A percentile compares a stretch with the other conserved stretches of the same genome.
These are phyloP conservation scores for Orchestes rusci DNA, from an alignment of 2,888 invertebrate genomes.

Conservation along the genomic window DNA sequence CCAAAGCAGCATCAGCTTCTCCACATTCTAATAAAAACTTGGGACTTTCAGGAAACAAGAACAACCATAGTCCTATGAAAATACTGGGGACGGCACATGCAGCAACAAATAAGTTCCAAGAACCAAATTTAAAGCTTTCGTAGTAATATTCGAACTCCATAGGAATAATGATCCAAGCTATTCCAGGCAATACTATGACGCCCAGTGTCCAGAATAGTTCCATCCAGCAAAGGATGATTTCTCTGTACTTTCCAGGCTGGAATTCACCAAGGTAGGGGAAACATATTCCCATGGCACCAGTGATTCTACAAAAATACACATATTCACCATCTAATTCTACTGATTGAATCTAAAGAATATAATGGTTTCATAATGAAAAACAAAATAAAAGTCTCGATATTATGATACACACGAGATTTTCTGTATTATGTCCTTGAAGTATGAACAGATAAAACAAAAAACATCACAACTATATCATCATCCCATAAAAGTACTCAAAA, in stretches of 20 bases:
- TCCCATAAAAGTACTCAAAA: too few relatives aligned
- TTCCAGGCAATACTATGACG: conserved; percentile 64
- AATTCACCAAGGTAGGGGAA: conserved; percentile 79
- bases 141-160: conserved; percentile 55
- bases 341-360: too few relatives aligned
- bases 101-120: conserved; percentile 76
- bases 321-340: too few relatives aligned
- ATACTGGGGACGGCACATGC: conserved; percentile 67
- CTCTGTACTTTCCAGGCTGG: conserved; percentile 70
- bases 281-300: conserved; percentile 76
- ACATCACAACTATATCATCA: too few relatives aligned
- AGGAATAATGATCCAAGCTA: conserved; percentile 74
- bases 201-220: conserved; percentile 80
- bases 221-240: conserved; percentile 78
- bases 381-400: too few relatives aligned
- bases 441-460: too few relatives aligned
- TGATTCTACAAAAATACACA: conserved; percentile 51
- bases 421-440: too few relatives aligned
- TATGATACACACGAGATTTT: too few relatives aligned
- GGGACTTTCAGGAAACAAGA: conserved; percentile 73
- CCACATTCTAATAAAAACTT: conserved; percentile 76
- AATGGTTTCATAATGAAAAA: too few relatives aligned
- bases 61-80: conserved; percentile 60
- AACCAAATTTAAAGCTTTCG: conserved; percentile 59
- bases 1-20: conserved; percentile 67